Evolutionary conservation across 2,797 vertebrate genomes (phyloP).

Genomic region (Kryptolebias ocellatus): DNA sequence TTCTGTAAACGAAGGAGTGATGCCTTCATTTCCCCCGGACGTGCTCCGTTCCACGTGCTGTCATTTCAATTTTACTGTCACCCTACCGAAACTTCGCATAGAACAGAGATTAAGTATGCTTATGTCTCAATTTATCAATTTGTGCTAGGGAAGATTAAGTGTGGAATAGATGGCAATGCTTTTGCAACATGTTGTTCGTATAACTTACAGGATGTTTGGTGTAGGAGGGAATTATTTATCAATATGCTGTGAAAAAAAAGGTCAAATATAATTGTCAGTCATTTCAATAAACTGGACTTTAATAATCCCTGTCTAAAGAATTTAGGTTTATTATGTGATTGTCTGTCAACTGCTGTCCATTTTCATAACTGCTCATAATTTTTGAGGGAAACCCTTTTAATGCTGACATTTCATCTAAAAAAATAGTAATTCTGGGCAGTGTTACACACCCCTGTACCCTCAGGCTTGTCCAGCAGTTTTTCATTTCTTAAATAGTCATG

Average conservation of each 20-base stretch:
- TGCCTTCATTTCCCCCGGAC: constrained; percentile 47
- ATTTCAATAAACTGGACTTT: constrained; percentile 22
- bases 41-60: constrained; percentile 32
- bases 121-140: constrained; percentile 37
- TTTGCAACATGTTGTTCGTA: constrained; percentile 35
- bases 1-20: constrained; percentile 33
- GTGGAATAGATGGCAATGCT: constrained; percentile 14
- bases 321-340: background rate
- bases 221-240: constrained; percentile 27
- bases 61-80: constrained; percentile 45
- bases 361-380: background rate
- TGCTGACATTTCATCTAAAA: background rate
- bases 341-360: background rate
- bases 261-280: constrained; percentile 2
- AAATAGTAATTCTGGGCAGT: background rate
- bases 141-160: constrained; percentile 37
- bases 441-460: background rate
- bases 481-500: constrained; percentile 13
- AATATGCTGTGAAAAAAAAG: constrained; percentile 16
- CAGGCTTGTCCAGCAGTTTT: background rate
- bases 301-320: background rate
- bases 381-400: constrained; percentile 3
- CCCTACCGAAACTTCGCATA: constrained; percentile 1
- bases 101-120: constrained; percentile 40
- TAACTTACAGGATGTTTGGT: constrained; percentile 40